These are phyloP conservation scores for Bruchidius siliquastri DNA, from an alignment of 2,888 invertebrate genomes.

Conservation along the genomic window DNA sequence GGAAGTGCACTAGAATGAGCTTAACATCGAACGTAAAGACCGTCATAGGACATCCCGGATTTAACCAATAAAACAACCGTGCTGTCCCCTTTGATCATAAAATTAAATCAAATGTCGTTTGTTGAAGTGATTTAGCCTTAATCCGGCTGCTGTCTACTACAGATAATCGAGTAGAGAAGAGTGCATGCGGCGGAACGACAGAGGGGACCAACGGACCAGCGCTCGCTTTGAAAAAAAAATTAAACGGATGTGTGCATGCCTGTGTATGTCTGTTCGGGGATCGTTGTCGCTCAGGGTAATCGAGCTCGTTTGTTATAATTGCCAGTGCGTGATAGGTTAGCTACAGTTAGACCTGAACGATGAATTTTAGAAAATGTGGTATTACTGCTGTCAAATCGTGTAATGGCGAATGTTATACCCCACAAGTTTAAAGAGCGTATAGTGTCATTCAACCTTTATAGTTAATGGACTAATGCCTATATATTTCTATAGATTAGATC, in stretches of 20 bases:
- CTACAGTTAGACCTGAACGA: not conserved
- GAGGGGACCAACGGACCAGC: not conserved
- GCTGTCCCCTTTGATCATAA: conserved; percentile 23
- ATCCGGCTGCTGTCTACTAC: conserved; percentile 9
- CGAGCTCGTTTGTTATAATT: not conserved
- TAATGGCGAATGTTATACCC: no score
- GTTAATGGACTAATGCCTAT: no score
- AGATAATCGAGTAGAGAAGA: not conserved
- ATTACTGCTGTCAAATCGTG: no score
- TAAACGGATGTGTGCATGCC: not conserved
- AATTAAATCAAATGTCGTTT: conserved; percentile 29
- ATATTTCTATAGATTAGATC: no score
- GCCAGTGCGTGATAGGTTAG: not conserved
- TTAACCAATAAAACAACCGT: conserved; percentile 18
- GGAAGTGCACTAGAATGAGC: not conserved
- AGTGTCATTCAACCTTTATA: no score
- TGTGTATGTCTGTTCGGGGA: not conserved
- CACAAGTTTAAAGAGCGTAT: no score
- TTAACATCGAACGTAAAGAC: not conserved
- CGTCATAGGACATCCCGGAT: conserved; percentile 22
- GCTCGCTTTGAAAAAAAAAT: not conserved
- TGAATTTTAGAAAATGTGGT: not conserved
- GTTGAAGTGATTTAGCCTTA: conserved; percentile 23
- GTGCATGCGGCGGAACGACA: not conserved
- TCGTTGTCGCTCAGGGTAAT: not conserved